Conservation (phyloP, 1,140 invertebrate genomes). For the Carposina sasakii region DNA sequence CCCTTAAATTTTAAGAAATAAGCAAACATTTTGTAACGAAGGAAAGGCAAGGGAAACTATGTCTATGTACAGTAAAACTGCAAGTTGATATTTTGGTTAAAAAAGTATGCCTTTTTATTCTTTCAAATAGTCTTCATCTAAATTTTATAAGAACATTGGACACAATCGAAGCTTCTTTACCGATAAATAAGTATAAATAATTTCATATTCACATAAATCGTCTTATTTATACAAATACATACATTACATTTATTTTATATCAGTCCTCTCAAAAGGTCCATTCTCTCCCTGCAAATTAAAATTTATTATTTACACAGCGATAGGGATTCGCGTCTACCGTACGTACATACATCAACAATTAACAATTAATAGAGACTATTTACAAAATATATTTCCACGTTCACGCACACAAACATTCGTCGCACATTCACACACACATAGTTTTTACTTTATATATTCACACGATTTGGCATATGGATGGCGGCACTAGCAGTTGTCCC, state of each 20-base stretch:
- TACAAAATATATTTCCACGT: constrained; percentile 67
- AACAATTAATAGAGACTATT: constrained; percentile 72
- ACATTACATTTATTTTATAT: constrained; percentile 72
- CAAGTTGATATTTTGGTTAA: constrained; percentile 66
- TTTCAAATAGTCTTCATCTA: constrained; percentile 73
- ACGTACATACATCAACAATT: constrained; percentile 73
- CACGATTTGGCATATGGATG: constrained; percentile 67
- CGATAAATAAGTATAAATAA: constrained; percentile 73
- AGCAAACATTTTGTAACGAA: no score
- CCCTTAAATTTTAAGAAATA: no score
- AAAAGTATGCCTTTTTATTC: constrained; percentile 72
- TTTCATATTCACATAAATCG: constrained; percentile 72
- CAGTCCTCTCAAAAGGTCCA: constrained; percentile 72
- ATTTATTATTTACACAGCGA: constrained; percentile 70
- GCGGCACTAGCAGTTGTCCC: constrained; percentile 64
- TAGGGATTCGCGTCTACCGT: constrained; percentile 70
- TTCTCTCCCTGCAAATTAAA: constrained; percentile 72
- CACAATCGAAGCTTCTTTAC: constrained; percentile 72
- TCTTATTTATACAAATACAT: constrained; percentile 71
- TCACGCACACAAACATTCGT: constrained; percentile 48
- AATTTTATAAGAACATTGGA: constrained; percentile 73
- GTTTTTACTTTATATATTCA: constrained; percentile 53
- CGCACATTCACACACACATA: constrained; percentile 49
- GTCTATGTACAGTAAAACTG: constrained; percentile 36
- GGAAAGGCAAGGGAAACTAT: no score